Evolutionary conservation across 2,113 vertebrate genomes (phyloP).

Genomic region (Mesoclemmys tuberculata): DNA sequence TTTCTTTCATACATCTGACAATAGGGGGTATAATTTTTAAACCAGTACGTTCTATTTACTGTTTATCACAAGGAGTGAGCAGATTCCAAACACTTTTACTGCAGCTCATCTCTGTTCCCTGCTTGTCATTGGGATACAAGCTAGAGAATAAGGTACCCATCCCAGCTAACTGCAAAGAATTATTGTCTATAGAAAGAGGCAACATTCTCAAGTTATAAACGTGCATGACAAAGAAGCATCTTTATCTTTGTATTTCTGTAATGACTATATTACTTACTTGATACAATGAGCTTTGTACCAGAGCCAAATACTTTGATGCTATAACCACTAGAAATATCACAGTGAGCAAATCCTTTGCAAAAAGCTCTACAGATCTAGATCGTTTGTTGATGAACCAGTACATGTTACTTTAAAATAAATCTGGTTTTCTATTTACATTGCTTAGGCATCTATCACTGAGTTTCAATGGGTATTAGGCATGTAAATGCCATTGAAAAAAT

Average conservation of each 20-base stretch:
- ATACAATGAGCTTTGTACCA: slow-evolving; percentile 43
- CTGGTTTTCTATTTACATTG: not conserved
- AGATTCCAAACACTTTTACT: not conserved
- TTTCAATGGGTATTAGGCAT: too few relatives aligned
- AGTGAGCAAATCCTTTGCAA: slow-evolving; percentile 30
- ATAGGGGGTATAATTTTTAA: not conserved
- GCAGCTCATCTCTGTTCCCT: not conserved
- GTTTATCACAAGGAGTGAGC: not conserved
- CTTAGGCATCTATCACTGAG: not conserved
- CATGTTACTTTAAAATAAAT: not conserved
- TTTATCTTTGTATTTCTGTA: not conserved
- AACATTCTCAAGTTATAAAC: not conserved
- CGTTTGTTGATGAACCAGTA: not conserved
- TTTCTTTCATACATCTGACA: not conserved
- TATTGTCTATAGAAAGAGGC: too few relatives aligned
- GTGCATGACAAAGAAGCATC: not conserved
- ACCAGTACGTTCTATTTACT: not conserved
- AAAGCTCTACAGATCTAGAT: not conserved
- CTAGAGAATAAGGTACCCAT: too few relatives aligned
- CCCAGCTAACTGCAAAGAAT: too few relatives aligned
- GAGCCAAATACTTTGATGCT: slow-evolving; percentile 7
- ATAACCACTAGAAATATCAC: not conserved
- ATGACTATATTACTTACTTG: slow-evolving; percentile 33
- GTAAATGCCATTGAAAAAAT: too few relatives aligned
- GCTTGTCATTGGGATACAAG: not conserved